Conservation (phyloP, 1,140 invertebrate genomes). For the Drosophila funebris region DNA sequence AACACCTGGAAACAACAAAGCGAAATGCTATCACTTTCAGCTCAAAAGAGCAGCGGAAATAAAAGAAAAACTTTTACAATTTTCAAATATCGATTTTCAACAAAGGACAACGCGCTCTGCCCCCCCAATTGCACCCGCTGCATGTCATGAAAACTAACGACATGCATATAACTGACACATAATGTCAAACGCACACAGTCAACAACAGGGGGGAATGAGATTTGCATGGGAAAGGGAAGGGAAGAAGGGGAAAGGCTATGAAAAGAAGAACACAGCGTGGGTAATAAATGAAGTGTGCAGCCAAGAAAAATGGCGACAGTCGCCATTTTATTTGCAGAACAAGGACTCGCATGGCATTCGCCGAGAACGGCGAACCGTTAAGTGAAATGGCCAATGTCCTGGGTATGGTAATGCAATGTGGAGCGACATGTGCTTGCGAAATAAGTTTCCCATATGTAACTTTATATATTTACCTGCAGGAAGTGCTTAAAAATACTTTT, state of each 20-base stretch:
- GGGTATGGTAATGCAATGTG: neutral
- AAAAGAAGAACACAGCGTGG: neutral
- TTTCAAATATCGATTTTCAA: conserved; percentile 66
- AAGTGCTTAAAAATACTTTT: too few relatives aligned
- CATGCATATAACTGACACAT: conserved; percentile 77
- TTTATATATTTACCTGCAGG: too few relatives aligned
- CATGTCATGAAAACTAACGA: conserved; percentile 77
- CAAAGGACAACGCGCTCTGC: conserved; percentile 47
- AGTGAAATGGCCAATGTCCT: conserved; percentile 16
- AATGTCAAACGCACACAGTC: conserved; percentile 39
- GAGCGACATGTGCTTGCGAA: too few relatives aligned
- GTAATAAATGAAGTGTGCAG: conserved; percentile 78
- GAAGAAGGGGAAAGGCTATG: neutral
- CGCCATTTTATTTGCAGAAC: conserved; percentile 35
- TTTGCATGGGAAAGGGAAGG: neutral
- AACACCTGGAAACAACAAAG: conserved; percentile 63
- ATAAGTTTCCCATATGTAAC: too few relatives aligned
- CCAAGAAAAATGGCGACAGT: conserved; percentile 68
- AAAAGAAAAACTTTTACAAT: conserved; percentile 27
- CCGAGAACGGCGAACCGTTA: neutral
- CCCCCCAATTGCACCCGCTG: too few relatives aligned
- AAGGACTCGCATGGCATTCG: conserved; percentile 37
- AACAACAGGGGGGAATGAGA: neutral
- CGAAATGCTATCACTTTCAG: conserved; percentile 75
- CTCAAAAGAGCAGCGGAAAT: conserved; percentile 65